A percentile compares a stretch with the other conserved stretches of the same genome.
Evolutionary conservation across 2,888 invertebrate genomes (phyloP).

Genomic region (Epistrophe eligans): DNA sequence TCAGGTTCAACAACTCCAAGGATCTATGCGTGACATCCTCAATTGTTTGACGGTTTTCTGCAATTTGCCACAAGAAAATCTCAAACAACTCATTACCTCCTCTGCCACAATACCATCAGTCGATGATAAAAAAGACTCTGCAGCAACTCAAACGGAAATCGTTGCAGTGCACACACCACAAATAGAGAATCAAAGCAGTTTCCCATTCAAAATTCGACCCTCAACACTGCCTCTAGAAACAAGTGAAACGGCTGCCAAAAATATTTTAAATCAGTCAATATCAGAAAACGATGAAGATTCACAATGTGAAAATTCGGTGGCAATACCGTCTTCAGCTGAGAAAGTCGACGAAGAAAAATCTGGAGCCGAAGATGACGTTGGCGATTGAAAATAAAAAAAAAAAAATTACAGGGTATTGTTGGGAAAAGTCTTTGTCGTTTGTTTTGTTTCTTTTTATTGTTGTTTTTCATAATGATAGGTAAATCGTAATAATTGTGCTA

Average conservation of each 20-base stretch:
- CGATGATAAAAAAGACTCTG: conserved; percentile 79
- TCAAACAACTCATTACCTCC: conserved; percentile 80
- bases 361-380: conserved; percentile 40
- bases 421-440: conserved; percentile 8
- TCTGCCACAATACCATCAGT: conserved; percentile 80
- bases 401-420: background rate
- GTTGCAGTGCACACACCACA: conserved; percentile 91
- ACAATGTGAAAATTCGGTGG: conserved; percentile 5
- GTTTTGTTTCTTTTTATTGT: conserved; percentile 11
- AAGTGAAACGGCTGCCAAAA: conserved; percentile 67
- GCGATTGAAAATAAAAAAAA: conserved; percentile 56
- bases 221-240: conserved; percentile 82
- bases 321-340: conserved; percentile 60
- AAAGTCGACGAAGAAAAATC: conserved; percentile 77
- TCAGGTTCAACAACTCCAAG: conserved; percentile 91
- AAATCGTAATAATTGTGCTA: conserved; percentile 6
- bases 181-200: conserved; percentile 84
- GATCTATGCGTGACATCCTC: conserved; percentile 91
- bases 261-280: conserved; percentile 61
- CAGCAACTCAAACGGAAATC: conserved; percentile 91
- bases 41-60: conserved; percentile 87
- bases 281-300: conserved; percentile 56
- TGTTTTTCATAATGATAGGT: conserved; percentile 11
- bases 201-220: conserved; percentile 84
- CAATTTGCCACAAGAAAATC: conserved; percentile 82